Evolutionary conservation across 2,888 invertebrate genomes (phyloP).

Genomic region (Timema podura): DNA sequence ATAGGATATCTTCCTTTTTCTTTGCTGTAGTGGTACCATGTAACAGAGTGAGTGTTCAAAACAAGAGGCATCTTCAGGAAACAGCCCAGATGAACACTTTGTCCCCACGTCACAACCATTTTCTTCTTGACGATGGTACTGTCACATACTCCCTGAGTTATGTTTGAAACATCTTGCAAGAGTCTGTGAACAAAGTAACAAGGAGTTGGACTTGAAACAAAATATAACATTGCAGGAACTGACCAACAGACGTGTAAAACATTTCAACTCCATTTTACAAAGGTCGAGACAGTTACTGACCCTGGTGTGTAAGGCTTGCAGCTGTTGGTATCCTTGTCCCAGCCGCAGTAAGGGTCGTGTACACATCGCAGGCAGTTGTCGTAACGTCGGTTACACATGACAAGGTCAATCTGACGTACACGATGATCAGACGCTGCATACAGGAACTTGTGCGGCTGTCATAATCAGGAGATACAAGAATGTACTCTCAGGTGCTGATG

Average conservation of each 20-base stretch:
- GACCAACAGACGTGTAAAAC: no score
- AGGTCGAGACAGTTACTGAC: no score
- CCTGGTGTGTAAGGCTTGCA: conserved; percentile 86
- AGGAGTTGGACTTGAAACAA: no score
- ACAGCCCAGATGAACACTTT: conserved; percentile 87
- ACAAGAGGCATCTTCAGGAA: conserved; percentile 89
- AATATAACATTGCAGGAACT: no score
- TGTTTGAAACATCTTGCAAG: conserved; percentile 87
- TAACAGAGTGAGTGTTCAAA: conserved; percentile 74
- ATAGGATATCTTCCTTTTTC: conserved; percentile 83
- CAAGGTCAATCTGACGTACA: conserved; percentile 84
- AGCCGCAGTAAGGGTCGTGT: conserved; percentile 94
- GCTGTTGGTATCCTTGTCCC: conserved; percentile 87
- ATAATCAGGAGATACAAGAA: no score
- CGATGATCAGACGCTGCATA: conserved; percentile 87
- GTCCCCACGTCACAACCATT: conserved; percentile 91
- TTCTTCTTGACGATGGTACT: conserved; percentile 84
- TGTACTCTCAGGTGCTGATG: no score
- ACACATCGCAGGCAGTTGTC: conserved; percentile 91
- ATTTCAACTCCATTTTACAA: no score
- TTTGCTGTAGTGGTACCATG: conserved; percentile 85
- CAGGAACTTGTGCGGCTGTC: conserved; percentile 69
- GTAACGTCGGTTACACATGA: conserved; percentile 85
- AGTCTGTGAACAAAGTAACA: conserved; percentile 55
- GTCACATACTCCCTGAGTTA: conserved; percentile 85